A percentile compares a stretch with the other conserved stretches of the same genome.
Evolutionary conservation across 2,888 invertebrate genomes (phyloP).

Genomic region (Hydrotaea diabolus): DNA sequence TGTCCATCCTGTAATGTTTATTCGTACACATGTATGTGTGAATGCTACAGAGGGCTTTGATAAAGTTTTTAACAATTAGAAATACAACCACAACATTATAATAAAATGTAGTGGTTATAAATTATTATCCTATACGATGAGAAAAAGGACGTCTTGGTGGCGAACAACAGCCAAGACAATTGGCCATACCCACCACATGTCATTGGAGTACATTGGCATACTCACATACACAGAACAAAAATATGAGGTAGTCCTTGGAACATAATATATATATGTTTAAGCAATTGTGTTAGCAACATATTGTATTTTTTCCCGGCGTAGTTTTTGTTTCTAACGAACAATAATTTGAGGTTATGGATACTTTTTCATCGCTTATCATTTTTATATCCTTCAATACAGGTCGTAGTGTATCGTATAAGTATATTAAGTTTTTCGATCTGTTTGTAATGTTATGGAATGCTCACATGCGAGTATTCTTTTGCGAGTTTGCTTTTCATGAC

Average conservation of each 20-base stretch:
- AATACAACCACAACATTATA: conserved; percentile 12
- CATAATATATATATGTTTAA: neutral
- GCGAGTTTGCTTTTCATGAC: too few relatives aligned
- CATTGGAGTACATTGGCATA: neutral
- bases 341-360: conserved; percentile 45
- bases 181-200: conserved; percentile 18
- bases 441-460: too few relatives aligned
- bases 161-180: conserved; percentile 22
- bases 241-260: too few relatives aligned
- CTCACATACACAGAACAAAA: neutral
- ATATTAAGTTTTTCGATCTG: too few relatives aligned
- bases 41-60: conserved; percentile 1
- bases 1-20: neutral
- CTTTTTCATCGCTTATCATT: neutral
- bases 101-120: conserved; percentile 45
- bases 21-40: neutral
- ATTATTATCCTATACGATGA: conserved; percentile 44
- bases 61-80: conserved; percentile 42
- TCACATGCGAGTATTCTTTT: too few relatives aligned
- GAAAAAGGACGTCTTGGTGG: neutral
- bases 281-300: neutral
- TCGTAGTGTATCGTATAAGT: too few relatives aligned
- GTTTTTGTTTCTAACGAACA: conserved; percentile 23
- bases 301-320: conserved; percentile 22
- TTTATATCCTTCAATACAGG: neutral